Evolutionary conservation across 1,140 invertebrate species (phyloP).

Genomic region (Dreissena polymorpha): DNA sequence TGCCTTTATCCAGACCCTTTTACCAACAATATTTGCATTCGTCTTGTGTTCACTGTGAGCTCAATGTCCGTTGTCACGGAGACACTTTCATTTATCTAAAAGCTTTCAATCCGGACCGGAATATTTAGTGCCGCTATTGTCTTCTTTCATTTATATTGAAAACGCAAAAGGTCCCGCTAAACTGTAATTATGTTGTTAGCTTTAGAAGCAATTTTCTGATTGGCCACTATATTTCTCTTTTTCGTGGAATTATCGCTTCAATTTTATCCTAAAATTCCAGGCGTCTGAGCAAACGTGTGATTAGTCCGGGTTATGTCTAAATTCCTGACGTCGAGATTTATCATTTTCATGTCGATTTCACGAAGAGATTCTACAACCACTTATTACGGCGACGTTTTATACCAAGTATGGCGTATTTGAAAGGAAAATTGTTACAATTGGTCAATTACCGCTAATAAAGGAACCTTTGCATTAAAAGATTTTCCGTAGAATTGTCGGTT

Average conservation of each 20-base stretch:
- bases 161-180: constrained; percentile 30
- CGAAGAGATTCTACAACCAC: constrained; percentile 37
- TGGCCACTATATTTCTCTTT: constrained; percentile 35
- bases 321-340: constrained; percentile 48
- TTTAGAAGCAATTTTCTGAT: constrained; percentile 43
- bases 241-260: constrained; percentile 41
- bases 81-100: too few relatives aligned
- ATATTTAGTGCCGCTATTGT: background rate
- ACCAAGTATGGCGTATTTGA: constrained; percentile 51
- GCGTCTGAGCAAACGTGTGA: constrained; percentile 34
- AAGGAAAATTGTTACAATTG: constrained; percentile 54
- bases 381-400: constrained; percentile 49
- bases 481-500: constrained; percentile 49
- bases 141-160: constrained; percentile 46
- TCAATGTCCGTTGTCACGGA: too few relatives aligned
- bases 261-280: constrained; percentile 48
- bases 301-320: constrained; percentile 52
- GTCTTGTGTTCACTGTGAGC: too few relatives aligned
- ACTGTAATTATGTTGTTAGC: constrained; percentile 47
- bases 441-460: constrained; percentile 55
- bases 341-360: constrained; percentile 53
- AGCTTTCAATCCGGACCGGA: too few relatives aligned
- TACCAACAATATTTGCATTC: too few relatives aligned
- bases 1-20: too few relatives aligned
- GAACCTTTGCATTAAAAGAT: constrained; percentile 54